Evolutionary conservation across 2,113 vertebrate genomes (phyloP).

Genomic region (Sorex araneus): DNA sequence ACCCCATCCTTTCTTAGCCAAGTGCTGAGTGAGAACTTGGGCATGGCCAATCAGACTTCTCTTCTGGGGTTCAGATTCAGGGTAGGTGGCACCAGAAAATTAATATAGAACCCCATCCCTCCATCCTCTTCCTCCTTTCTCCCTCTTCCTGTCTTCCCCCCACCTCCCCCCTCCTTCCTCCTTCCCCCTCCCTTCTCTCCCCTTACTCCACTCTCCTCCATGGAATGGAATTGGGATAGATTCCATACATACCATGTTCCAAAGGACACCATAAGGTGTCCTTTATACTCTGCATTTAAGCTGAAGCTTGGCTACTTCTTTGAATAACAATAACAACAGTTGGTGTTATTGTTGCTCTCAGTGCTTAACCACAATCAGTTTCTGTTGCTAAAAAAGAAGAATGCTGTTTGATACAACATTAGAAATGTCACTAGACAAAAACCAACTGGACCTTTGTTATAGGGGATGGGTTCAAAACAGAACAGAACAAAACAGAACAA

Average conservation of each 20-base stretch:
- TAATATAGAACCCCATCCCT: no score
- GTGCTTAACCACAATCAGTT: neutral
- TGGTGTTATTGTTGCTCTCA: neutral
- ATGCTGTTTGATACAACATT: neutral
- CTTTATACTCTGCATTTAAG: neutral
- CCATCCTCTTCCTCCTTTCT: no score
- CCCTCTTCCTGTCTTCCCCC: no score
- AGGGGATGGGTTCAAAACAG: neutral
- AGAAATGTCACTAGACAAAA: constrained; percentile 26
- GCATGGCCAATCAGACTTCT: neutral
- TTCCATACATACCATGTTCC: neutral
- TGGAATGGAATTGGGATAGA: neutral
- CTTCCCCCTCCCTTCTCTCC: no score
- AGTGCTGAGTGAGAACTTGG: neutral
- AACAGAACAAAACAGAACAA: neutral
- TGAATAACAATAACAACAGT: neutral
- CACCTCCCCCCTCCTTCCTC: no score
- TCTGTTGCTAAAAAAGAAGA: constrained; percentile 18
- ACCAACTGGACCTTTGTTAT: neutral
- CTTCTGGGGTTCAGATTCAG: neutral
- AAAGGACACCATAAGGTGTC: neutral
- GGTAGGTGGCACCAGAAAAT: neutral
- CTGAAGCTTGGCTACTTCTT: constrained; percentile 23
- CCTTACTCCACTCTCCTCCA: neutral
- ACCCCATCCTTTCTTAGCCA: neutral